Percentiles rank a stretch among this genome's conserved stretches.
Evolutionary conservation across 2,888 invertebrate genomes (phyloP).

Genomic region (Smittia aterrima): DNA sequence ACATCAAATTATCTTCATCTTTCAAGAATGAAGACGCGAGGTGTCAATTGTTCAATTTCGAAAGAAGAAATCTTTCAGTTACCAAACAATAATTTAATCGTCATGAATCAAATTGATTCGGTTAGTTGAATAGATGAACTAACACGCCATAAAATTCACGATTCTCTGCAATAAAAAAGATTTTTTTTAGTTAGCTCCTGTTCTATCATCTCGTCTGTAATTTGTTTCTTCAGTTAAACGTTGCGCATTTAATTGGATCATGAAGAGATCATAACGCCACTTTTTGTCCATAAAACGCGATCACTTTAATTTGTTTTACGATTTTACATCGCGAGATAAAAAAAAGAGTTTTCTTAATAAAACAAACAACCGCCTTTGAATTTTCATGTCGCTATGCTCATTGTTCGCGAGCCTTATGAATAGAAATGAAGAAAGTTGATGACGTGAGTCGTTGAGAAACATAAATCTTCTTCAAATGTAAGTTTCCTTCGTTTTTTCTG

Average conservation of each 20-base stretch:
- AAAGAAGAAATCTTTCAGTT: constrained; percentile 6
- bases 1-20: background rate
- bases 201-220: too few species aligned
- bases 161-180: constrained; percentile 35
- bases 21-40: constrained; percentile 12
- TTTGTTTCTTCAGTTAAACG: background rate
- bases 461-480: constrained; percentile 17
- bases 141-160: constrained; percentile 37
- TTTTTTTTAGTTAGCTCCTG: too few species aligned
- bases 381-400: background rate
- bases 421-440: background rate
- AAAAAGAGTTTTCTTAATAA: background rate
- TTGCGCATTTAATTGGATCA: background rate
- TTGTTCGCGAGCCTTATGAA: background rate
- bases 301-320: background rate
- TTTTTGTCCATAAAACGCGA: background rate
- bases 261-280: background rate
- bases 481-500: background rate
- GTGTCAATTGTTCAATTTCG: constrained; percentile 32
- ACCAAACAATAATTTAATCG: constrained; percentile 33
- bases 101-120: constrained; percentile 2
- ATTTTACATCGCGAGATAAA: too few species aligned
- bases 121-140: constrained; percentile 14
- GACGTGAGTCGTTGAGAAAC: constrained; percentile 2
- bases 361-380: constrained; percentile 28